Percentiles rank a stretch among this genome's conserved stretches.
phyloP scores from a whole-genome alignment of 2,113 vertebrate genomes.

The Formicarius rufipectus region DNA sequence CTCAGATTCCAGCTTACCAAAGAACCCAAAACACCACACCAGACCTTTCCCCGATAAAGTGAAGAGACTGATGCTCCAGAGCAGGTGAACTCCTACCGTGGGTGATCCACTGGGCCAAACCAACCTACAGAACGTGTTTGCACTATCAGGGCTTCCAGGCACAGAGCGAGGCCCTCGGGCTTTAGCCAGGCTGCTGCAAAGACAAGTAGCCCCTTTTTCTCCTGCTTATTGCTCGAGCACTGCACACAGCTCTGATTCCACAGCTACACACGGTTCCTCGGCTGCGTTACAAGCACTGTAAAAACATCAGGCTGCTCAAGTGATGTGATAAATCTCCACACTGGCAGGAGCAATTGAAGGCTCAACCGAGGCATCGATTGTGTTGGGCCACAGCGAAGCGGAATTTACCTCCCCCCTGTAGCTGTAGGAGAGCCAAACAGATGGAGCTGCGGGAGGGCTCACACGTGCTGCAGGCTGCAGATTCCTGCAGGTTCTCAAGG shows the following conservation, averaged over 20 bases:
- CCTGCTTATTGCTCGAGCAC: not conserved
- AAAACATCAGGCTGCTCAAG: conserved; percentile 35
- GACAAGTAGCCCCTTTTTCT: not conserved
- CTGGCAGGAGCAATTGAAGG: not conserved
- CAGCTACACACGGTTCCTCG: not conserved
- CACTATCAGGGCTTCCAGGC: not conserved
- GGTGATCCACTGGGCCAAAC: not conserved
- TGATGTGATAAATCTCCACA: not conserved
- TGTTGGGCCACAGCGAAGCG: not conserved
- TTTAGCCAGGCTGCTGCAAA: not conserved
- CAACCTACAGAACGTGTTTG: not conserved
- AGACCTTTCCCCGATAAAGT: not conserved
- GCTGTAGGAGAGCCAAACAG: conserved; percentile 4
- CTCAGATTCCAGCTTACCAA: not conserved
- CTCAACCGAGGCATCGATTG: not conserved
- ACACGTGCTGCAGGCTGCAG: not conserved
- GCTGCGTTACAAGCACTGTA: not conserved
- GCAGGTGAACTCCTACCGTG: fast-evolving
- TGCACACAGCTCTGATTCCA: not conserved
- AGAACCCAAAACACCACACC: not conserved
- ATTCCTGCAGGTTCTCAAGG: not conserved
- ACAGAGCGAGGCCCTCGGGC: not conserved
- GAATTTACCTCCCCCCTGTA: not conserved
- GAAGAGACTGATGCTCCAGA: not conserved
- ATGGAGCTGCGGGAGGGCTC: conserved; percentile 45